Percentiles rank a stretch among this genome's conserved stretches.
phyloP scores from a whole-genome alignment of 2,888 invertebrate species.

The Drosophila cyrtoloma region DNA sequence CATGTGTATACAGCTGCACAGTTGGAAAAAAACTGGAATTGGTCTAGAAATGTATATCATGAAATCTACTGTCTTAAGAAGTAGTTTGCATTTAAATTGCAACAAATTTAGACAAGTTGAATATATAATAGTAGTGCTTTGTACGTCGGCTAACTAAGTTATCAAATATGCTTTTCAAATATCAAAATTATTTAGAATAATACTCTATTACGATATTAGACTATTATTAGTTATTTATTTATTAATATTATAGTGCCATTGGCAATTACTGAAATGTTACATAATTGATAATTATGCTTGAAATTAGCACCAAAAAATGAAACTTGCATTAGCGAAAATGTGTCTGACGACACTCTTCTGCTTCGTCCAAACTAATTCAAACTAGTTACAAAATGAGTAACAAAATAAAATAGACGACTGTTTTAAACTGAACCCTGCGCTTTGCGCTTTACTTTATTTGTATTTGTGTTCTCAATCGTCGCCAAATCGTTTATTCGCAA shows the following conservation, averaged over 20 bases:
- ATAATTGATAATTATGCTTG: neutral
- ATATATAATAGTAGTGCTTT: neutral
- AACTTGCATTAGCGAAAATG: neutral
- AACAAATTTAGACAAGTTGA: neutral
- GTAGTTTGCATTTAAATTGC: neutral
- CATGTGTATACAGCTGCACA: neutral
- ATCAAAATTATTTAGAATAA: neutral
- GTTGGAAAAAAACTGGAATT: too few relatives aligned
- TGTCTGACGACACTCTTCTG: neutral
- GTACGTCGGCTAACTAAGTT: neutral
- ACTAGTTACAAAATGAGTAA: neutral
- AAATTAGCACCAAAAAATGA: neutral
- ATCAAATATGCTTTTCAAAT: neutral
- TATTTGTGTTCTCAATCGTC: conserved; percentile 1
- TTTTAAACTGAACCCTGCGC: neutral
- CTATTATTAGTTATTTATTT: neutral
- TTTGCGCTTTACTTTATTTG: neutral
- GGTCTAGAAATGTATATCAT: neutral
- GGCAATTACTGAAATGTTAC: neutral
- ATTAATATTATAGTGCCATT: neutral
- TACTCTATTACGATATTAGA: neutral
- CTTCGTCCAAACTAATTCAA: neutral
- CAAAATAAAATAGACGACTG: neutral
- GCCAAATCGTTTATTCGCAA: conserved; percentile 33
- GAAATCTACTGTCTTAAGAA: neutral